Percentiles rank a stretch among this genome's conserved stretches.
phyloP scores from a whole-genome alignment of 2,888 invertebrate genomes.

The Amiota communis region DNA sequence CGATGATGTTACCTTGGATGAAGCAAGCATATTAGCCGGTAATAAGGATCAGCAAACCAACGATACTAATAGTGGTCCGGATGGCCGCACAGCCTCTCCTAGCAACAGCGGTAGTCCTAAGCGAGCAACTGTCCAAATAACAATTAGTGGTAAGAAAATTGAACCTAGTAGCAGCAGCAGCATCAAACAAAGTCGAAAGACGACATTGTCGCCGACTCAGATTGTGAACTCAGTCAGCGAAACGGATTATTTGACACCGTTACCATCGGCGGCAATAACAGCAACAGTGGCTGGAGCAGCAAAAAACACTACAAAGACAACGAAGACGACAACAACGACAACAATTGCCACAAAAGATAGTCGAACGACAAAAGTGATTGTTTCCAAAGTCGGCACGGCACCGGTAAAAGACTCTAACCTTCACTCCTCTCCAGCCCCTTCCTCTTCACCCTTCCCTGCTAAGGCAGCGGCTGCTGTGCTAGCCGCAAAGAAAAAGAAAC shows the following conservation, averaged over 20 bases:
- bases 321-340: slow-evolving; percentile 39
- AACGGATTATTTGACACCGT: slow-evolving; percentile 62
- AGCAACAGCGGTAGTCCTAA: slow-evolving; percentile 42
- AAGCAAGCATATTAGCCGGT: slow-evolving; percentile 49
- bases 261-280: slow-evolving; percentile 30
- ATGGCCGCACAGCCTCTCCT: slow-evolving; percentile 42
- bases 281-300: slow-evolving; percentile 33
- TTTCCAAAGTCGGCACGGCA: slow-evolving; percentile 54
- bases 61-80: slow-evolving; percentile 32
- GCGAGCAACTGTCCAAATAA: slow-evolving; percentile 67
- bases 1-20: slow-evolving; percentile 53
- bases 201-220: slow-evolving; percentile 40
- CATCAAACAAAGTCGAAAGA: slow-evolving; percentile 48
- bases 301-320: slow-evolving; percentile 35
- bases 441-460: slow-evolving; percentile 19
- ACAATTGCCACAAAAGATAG: slow-evolving; percentile 46
- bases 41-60: slow-evolving; percentile 46
- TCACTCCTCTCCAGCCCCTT: slow-evolving; percentile 30
- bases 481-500: slow-evolving; percentile 46
- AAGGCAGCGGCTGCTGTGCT: slow-evolving; percentile 26
- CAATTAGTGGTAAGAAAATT: slow-evolving; percentile 70
- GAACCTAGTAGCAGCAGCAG: slow-evolving; percentile 51
- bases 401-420: slow-evolving; percentile 29
- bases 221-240: slow-evolving; percentile 48
- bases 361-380: slow-evolving; percentile 60